These are phyloP conservation scores for Pyrocoelia pectoralis DNA, from an alignment of 2,888 invertebrate species.

Conservation along the genomic window DNA sequence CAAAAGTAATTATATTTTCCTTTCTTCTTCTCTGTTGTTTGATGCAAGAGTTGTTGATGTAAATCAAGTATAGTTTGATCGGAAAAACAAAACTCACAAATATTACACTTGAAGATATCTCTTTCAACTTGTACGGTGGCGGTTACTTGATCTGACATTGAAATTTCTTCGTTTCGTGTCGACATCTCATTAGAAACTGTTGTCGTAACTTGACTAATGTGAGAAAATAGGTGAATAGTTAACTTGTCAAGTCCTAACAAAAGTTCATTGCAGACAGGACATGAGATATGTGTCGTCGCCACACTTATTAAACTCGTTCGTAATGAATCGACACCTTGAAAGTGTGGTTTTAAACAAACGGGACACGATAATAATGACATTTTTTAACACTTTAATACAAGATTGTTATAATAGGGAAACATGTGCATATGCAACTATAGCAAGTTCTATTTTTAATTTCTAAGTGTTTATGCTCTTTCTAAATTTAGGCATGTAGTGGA, in stretches of 20 bases:
- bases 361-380: constrained; percentile 72
- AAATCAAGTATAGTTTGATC: constrained; percentile 74
- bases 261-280: constrained; percentile 81
- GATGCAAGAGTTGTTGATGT: constrained; percentile 78
- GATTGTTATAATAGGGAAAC: background rate
- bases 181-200: background rate
- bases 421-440: background rate
- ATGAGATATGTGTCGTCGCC: constrained; percentile 76
- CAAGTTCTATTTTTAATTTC: background rate
- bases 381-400: constrained; percentile 23
- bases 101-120: constrained; percentile 63
- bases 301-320: constrained; percentile 76
- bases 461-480: background rate
- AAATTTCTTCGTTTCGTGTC: background rate
- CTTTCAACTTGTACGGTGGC: too few species aligned
- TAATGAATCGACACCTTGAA: constrained; percentile 74
- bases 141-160: background rate
- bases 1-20: constrained; percentile 67
- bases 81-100: constrained; percentile 77
- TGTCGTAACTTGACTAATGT: constrained; percentile 52
- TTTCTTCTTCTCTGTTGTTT: constrained; percentile 54
- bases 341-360: constrained; percentile 77
- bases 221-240: constrained; percentile 83
- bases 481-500: background rate
- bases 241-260: constrained; percentile 81